These are phyloP conservation scores for Malacoraja senta DNA, from an alignment of 2,797 vertebrate genomes.

Conservation along the genomic window DNA sequence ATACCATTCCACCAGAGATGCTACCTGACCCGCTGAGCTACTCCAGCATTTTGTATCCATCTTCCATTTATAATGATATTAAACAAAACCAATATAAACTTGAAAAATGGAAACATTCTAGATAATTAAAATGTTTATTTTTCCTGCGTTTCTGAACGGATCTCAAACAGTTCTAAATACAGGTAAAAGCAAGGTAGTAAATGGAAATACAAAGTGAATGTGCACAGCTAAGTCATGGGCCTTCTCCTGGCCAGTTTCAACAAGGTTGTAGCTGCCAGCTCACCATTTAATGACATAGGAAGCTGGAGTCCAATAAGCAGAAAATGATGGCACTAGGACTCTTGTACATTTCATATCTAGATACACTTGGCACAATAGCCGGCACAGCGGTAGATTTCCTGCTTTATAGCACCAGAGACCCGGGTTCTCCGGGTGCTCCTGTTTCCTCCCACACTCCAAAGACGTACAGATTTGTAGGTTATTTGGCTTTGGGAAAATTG, in stretches of 20 bases:
- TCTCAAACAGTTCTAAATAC: not conserved
- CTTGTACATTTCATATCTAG: not conserved
- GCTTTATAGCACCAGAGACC: too few species aligned
- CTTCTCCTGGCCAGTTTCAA: not conserved
- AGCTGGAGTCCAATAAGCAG: not conserved
- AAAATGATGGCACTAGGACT: not conserved
- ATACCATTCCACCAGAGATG: too few species aligned
- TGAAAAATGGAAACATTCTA: not conserved
- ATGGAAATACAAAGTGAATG: not conserved
- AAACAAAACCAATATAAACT: not conserved
- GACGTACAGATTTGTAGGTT: too few species aligned
- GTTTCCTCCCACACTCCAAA: too few species aligned
- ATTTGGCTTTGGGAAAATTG: too few species aligned
- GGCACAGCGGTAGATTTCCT: too few species aligned
- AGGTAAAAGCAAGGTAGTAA: not conserved
- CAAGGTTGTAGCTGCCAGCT: not conserved
- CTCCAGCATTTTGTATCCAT: too few species aligned
- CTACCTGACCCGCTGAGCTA: too few species aligned
- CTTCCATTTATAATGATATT: not conserved
- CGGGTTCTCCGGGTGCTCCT: too few species aligned
- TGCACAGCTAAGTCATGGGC: not conserved
- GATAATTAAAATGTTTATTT: not conserved
- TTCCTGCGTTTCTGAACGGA: not conserved
- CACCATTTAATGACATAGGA: not conserved
- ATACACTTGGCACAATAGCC: too few species aligned